phyloP scores from a whole-genome alignment of 2,888 invertebrate genomes.

The Muscina levida region DNA sequence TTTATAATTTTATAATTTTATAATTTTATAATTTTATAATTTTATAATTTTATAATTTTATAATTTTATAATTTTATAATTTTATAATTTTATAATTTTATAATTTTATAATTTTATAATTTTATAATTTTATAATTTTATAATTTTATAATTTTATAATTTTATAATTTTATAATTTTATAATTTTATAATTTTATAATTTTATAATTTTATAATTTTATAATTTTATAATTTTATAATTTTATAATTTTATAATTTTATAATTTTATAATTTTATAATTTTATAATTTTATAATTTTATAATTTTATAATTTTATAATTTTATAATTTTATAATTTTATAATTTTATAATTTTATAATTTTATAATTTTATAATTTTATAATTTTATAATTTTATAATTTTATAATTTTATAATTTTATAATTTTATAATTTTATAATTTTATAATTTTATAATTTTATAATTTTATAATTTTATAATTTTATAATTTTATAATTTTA shows the following conservation, averaged over 20 bases:
- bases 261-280: neutral
- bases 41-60: conserved; percentile 21
- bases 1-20: conserved; percentile 25
- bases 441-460: neutral
- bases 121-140: conserved; percentile 10
- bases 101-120: conserved; percentile 17
- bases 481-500: neutral
- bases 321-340: neutral
- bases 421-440: neutral
- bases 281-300: neutral
- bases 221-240: neutral
- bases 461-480: neutral
- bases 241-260: neutral
- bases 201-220: neutral
- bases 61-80: conserved; percentile 19
- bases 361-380: neutral
- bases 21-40: conserved; percentile 29
- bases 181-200: conserved; percentile 33
- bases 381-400: neutral
- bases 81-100: conserved; percentile 21
- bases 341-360: neutral
- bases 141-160: conserved; percentile 20
- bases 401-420: neutral
- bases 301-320: neutral
- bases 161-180: conserved; percentile 18